Percentiles rank a stretch among this genome's conserved stretches.
Conservation (phyloP, 2,797 vertebrate genomes). For the Poeciliopsis gracilis region DNA sequence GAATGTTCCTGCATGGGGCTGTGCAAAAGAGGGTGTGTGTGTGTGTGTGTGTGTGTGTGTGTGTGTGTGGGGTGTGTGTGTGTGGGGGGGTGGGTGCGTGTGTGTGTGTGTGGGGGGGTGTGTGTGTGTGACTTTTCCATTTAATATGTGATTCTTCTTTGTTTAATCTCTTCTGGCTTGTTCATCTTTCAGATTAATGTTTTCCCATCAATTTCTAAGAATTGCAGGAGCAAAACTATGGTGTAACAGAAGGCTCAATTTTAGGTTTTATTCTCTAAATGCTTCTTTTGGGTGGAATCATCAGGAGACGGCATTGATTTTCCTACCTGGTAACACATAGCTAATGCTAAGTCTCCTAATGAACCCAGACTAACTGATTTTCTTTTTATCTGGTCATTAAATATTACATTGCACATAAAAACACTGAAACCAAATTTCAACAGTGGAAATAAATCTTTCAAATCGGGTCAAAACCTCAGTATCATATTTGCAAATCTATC, state of each 20-base stretch:
- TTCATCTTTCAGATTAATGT: background rate
- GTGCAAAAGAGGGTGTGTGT: background rate
- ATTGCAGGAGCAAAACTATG: background rate
- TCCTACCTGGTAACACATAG: background rate
- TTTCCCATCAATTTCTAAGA: background rate
- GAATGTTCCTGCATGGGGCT: constrained; percentile 3
- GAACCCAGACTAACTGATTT: too few species aligned
- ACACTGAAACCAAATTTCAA: too few species aligned
- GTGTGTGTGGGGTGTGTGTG: background rate
- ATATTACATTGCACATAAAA: too few species aligned
- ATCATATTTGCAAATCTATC: background rate
- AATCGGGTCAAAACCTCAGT: background rate
- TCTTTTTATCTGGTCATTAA: too few species aligned
- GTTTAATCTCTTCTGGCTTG: background rate
- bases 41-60: background rate
- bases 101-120: background rate
- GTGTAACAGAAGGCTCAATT: background rate
- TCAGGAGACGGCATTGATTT: background rate
- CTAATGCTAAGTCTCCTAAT: background rate
- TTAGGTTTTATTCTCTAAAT: background rate
- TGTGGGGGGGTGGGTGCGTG: background rate
- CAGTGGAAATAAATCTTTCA: background rate
- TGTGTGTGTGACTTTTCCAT: background rate
- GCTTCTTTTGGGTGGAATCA: background rate
- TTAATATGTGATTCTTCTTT: background rate